Base-by-base conservation (phyloP, 2,888 invertebrate genomes). In the Andrena trimmerana region DNA sequence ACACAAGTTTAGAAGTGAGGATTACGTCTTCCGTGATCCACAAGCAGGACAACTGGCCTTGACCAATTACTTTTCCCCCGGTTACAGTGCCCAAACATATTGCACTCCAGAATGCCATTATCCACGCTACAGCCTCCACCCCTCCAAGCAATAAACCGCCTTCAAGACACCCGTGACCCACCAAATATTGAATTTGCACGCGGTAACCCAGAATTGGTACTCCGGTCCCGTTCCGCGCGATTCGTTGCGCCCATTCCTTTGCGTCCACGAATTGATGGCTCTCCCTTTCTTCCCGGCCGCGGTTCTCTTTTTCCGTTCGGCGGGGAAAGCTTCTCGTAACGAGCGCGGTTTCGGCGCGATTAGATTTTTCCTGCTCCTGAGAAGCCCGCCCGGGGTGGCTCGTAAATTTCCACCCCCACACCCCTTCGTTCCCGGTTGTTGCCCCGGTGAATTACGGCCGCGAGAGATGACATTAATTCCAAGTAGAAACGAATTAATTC, bases 401-500 rank as follows among this genome's bases (percentile, higher is more conserved):
- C 71, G 75, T 83, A 76, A 81, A 78, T 83, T 83, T 42, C 42
- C 67, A n/a, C 16, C 27, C 50, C 2, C 10, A n/a, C n/a, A 59
- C 54, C 42, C 42, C 42, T 13, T 42, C 16, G 57, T 68, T 59
- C 48, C 16, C 24, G 52, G 33, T 10, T 27, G 65, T 42, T 42
- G n/a, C 7, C 36, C 31, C 27, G 29, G 24, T 71, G 59, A 81
- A 65, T 83, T 72, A 81, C 62, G 63, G 65, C 63, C 20, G 20
- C 27, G 36, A 66, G 67, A 65, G 68, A 65, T 59, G 74, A 59
- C 81, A 60, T 76, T 81, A 68, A 72, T 81, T 63, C 59, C 71
- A 42, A 13, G 63, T 76, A 52, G 83, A 65, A 76, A 82, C 83
- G 76, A 68, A 83, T 83, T 83, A 59, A 65, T 83, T 72, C 27